Percentiles rank a stretch among this genome's conserved stretches.
Conservation (phyloP, 2,888 invertebrate species). For the Orthonychiurus folsomi region DNA sequence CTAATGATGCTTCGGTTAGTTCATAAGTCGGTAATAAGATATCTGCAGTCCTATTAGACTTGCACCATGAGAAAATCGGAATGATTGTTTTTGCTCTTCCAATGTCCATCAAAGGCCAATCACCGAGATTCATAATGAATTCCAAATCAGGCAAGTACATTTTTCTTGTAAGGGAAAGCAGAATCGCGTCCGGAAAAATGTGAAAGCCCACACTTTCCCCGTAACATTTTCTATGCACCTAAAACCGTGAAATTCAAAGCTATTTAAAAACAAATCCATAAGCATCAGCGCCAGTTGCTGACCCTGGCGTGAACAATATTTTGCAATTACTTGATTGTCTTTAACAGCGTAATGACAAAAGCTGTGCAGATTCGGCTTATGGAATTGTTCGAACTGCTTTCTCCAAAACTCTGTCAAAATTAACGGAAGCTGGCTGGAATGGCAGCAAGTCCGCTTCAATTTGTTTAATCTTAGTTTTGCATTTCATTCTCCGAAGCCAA, state of each 20-base stretch:
- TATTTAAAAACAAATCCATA: too few species aligned
- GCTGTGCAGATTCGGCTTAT: slow-evolving; percentile 70
- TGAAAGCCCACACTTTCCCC: slow-evolving; percentile 93
- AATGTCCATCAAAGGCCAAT: slow-evolving; percentile 70
- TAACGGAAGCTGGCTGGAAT: slow-evolving; percentile 53
- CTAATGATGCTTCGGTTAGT: slow-evolving; percentile 79
- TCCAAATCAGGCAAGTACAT: slow-evolving; percentile 75
- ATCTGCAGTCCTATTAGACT: slow-evolving; percentile 67
- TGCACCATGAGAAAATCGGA: slow-evolving; percentile 92
- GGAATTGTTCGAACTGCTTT: slow-evolving; percentile 60
- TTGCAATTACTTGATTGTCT: slow-evolving; percentile 55
- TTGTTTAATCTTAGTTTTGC: slow-evolving; percentile 48
- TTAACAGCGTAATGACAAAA: slow-evolving; percentile 83
- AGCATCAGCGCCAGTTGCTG: not conserved
- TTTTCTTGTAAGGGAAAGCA: slow-evolving; percentile 72
- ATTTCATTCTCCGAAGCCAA: slow-evolving; percentile 60
- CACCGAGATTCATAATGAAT: slow-evolving; percentile 84
- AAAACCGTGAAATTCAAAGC: slow-evolving; percentile 11
- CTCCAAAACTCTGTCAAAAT: slow-evolving; percentile 59
- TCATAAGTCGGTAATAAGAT: slow-evolving; percentile 94
- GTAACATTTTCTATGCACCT: slow-evolving; percentile 76
- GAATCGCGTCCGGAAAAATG: slow-evolving; percentile 83
- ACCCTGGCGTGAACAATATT: not conserved
- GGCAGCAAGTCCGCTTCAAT: slow-evolving; percentile 61
- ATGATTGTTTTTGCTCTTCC: slow-evolving; percentile 49